Evolutionary conservation across 2,113 vertebrate genomes (phyloP), one percentile per base, ranked within the genome.

Genomic region (Calyptommatus sinebrachiatus): DNA sequence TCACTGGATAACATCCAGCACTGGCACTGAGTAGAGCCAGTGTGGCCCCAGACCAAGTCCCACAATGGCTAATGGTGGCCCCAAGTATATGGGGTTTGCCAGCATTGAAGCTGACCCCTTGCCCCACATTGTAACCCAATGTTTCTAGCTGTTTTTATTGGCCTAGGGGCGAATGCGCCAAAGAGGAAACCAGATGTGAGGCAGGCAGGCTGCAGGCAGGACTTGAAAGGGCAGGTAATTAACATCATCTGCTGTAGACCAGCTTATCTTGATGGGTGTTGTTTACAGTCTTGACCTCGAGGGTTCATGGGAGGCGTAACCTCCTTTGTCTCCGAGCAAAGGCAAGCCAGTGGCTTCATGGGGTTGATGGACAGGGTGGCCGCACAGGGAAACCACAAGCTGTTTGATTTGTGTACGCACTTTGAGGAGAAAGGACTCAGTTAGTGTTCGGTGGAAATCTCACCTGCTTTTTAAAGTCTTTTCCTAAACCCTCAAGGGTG

Each of bases 221-320:
- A 88, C 94, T 95, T 95, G 93, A 95, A 94, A 95, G 93, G 80
- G 88, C 89, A 94, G 93, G 93, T 96, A 95, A 96, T 95, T 93
- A 91, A 92, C 94, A 94, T 93, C 92, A 89, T 95, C 94, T 96
- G 94, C 89, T 83, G 86, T 80, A 69, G 18, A 85, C 90, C 84
- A 91, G 95, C 94, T 95, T 96, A 96, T 97, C 95, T 93, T 88
- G 90, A 95, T 92, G 89, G 88, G 89, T 84, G 91, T 88, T 89
- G 91, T 92, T 89, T 89, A 84, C 82, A 83, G 73, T 0, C 3
- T 65, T 91, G 92, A 94, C 92, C 92, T 62, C 81, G 35, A 88
- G 91, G 85, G 93, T 20, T 89, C 73, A 85, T 83, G 88, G 68
- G 60, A 88, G 86, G 83, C 81, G 85, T 29, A 84, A 92, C 94